Conservation (phyloP, 2,888 invertebrate genomes). For the Nomada hirtipes region DNA sequence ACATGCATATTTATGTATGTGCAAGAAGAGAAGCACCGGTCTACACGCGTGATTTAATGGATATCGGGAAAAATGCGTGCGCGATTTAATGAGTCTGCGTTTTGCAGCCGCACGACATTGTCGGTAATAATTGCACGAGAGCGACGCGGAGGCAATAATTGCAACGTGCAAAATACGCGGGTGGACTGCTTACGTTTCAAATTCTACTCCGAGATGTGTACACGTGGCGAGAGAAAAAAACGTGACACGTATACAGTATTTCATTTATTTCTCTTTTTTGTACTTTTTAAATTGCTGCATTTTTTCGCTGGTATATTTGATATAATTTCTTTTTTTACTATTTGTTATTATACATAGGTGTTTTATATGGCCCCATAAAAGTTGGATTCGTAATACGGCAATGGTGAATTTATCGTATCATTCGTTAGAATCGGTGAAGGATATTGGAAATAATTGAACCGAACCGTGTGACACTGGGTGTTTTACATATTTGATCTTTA, state of each 20-base stretch:
- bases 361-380: too few relatives aligned
- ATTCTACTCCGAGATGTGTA: background rate
- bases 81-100: conserved; percentile 37
- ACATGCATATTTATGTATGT: conserved; percentile 18
- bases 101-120: conserved; percentile 26
- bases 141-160: conserved; percentile 12
- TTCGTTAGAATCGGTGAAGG: too few relatives aligned
- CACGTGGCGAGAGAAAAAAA: background rate
- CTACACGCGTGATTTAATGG: conserved; percentile 45
- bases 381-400: too few relatives aligned
- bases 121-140: conserved; percentile 28
- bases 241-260: background rate
- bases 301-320: too few relatives aligned
- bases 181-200: background rate
- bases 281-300: background rate
- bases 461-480: too few relatives aligned
- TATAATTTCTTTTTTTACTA: too few relatives aligned
- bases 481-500: too few relatives aligned
- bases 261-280: background rate
- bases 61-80: conserved; percentile 43
- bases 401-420: too few relatives aligned
- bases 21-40: conserved; percentile 8
- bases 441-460: too few relatives aligned
- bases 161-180: background rate
- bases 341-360: too few relatives aligned